phyloP scores from a whole-genome alignment of 2,888 invertebrate genomes.

The Siphonodentalium dalli region DNA sequence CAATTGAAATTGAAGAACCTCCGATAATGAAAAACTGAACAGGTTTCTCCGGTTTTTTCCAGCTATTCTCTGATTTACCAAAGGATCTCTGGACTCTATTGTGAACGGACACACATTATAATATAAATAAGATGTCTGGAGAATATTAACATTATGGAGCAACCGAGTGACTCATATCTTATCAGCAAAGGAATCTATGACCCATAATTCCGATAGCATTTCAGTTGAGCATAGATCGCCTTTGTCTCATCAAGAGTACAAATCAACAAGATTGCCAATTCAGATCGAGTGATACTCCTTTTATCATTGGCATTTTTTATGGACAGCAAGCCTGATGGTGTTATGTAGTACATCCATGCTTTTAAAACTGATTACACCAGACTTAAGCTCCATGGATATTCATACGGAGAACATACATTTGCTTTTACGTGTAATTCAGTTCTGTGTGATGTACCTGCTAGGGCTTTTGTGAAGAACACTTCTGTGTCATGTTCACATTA shows the following conservation, averaged over 20 bases:
- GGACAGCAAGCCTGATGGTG: constrained; percentile 20
- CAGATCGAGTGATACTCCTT: constrained; percentile 13
- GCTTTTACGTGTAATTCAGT: no score
- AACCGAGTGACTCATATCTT: neutral
- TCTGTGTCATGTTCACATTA: no score
- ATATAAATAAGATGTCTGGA: constrained; percentile 11
- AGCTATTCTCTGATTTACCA: constrained; percentile 12
- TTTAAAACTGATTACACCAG: constrained; percentile 27
- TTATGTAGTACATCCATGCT: constrained; percentile 14
- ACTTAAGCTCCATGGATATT: no score
- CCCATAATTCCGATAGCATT: neutral
- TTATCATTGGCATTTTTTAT: constrained; percentile 23
- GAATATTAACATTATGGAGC: constrained; percentile 28
- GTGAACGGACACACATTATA: constrained; percentile 6
- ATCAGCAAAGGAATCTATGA: neutral
- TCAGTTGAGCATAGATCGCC: constrained; percentile 24
- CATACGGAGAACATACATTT: no score
- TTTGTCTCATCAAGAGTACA: constrained; percentile 21
- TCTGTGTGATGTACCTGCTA: no score
- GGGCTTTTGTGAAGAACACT: no score
- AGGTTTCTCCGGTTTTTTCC: no score
- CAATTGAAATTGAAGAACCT: no score
- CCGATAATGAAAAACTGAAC: no score
- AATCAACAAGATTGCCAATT: constrained; percentile 21
- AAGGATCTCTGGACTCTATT: constrained; percentile 23